phyloP scores from a whole-genome alignment of 2,797 vertebrate species.

The Melanotaenia pygmaea region DNA sequence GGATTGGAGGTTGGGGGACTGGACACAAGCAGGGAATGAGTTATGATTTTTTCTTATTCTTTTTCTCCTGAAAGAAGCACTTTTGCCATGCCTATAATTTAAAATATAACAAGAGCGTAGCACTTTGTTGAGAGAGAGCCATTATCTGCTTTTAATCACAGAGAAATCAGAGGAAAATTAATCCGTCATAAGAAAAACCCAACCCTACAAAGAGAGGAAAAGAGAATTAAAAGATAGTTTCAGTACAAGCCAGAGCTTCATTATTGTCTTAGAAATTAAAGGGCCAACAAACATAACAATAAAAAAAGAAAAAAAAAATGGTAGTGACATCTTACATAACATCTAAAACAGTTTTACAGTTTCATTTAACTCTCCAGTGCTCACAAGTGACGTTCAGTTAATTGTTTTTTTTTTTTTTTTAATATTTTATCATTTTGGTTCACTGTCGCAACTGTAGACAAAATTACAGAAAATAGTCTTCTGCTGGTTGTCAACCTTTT shows the following conservation, averaged over 20 bases:
- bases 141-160: constrained; percentile 11
- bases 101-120: constrained; percentile 13
- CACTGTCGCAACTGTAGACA: too few relatives aligned
- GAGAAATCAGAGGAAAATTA: background rate
- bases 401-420: background rate
- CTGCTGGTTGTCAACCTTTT: too few relatives aligned
- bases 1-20: constrained; percentile 5
- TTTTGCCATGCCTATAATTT: constrained; percentile 12
- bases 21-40: constrained; percentile 8
- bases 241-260: background rate
- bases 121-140: background rate
- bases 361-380: background rate
- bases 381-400: background rate
- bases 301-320: background rate
- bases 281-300: background rate
- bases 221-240: background rate
- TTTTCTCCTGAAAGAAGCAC: constrained; percentile 30
- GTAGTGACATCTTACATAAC: background rate
- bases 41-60: constrained; percentile 1
- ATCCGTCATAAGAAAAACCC: background rate
- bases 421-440: background rate
- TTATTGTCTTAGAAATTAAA: background rate
- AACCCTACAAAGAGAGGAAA: background rate
- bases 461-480: too few relatives aligned
- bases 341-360: background rate